phyloP scores from a whole-genome alignment of 2,888 invertebrate genomes.

The Sylvicola cinctus region DNA sequence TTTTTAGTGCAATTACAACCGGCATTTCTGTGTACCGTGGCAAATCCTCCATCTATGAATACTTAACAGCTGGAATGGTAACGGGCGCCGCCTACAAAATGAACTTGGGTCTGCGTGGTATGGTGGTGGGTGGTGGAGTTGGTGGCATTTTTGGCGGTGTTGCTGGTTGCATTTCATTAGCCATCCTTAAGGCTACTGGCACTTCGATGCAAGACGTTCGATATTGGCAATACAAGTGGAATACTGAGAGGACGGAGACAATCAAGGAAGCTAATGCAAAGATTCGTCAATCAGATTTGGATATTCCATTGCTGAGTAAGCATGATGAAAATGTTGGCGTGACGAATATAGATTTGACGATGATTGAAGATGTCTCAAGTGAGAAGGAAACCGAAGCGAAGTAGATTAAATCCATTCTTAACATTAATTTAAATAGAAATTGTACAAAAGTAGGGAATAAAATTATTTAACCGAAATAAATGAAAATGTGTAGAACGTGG shows the following conservation, averaged over 20 bases:
- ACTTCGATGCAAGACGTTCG: conserved; percentile 41
- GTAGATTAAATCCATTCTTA: no score
- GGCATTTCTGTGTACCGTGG: conserved; percentile 43
- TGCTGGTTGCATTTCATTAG: conserved; percentile 33
- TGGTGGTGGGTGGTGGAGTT: conserved; percentile 41
- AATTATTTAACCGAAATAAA: no score
- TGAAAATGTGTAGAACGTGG: no score
- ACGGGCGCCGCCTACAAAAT: conserved; percentile 45
- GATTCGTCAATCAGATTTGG: no score
- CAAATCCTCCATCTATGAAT: conserved; percentile 43
- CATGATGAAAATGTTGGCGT: no score
- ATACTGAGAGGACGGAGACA: conserved; percentile 18
- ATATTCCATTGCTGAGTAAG: no score
- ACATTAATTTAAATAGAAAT: no score
- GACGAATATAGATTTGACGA: no score
- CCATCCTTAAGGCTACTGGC: conserved; percentile 34
- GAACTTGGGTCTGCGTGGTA: conserved; percentile 43
- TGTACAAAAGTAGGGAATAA: no score
- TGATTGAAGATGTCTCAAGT: no score
- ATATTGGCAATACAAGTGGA: conserved; percentile 33
- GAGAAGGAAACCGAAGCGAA: no score
- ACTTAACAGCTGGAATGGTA: conserved; percentile 37
- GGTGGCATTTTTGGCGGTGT: conserved; percentile 39
- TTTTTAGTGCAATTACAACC: conserved; percentile 39
- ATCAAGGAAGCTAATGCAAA: conserved; percentile 15